Evolutionary conservation across 2,113 vertebrate genomes (phyloP).

Genomic region (Hippocampus mohnikei): DNA sequence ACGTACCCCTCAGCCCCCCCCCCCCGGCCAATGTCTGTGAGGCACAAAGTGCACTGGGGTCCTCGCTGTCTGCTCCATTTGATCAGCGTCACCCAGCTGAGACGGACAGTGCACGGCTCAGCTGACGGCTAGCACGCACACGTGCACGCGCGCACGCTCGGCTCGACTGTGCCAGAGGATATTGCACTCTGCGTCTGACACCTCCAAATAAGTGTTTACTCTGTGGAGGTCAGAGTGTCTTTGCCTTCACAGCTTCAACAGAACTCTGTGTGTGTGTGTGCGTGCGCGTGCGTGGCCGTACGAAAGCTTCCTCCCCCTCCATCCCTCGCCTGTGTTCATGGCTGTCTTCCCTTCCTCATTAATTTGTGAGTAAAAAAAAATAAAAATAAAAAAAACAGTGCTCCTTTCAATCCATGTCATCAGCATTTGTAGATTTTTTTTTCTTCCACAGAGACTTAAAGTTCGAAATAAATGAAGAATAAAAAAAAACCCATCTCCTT

Average conservation of each 20-base stretch:
- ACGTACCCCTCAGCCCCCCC: neutral
- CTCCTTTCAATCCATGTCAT: constrained; percentile 37
- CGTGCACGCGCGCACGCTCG: constrained; percentile 20
- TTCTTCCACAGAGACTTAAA: constrained; percentile 36
- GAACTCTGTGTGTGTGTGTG: constrained; percentile 6
- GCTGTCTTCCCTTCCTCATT: constrained; percentile 41
- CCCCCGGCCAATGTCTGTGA: constrained; percentile 38
- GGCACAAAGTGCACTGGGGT: constrained; percentile 59
- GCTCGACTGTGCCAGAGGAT: constrained; percentile 58
- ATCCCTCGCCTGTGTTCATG: constrained; percentile 19
- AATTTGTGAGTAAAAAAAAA: constrained; percentile 2
- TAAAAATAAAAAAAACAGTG: neutral
- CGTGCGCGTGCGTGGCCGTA: constrained; percentile 13
- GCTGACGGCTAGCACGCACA: constrained; percentile 45
- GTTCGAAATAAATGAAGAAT: constrained; percentile 24
- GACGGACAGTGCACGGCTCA: constrained; percentile 56
- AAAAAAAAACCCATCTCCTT: constrained; percentile 9
- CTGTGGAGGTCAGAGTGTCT: constrained; percentile 37
- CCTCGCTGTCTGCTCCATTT: constrained; percentile 67
- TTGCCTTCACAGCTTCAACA: constrained; percentile 32
- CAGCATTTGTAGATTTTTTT: constrained; percentile 28
- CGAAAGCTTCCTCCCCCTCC: constrained; percentile 45
- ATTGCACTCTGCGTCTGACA: constrained; percentile 65
- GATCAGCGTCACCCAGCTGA: constrained; percentile 67
- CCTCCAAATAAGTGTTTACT: constrained; percentile 70